Conservation (phyloP, 2,113 vertebrate genomes). For the Gasterosteus aculeatus region DNA sequence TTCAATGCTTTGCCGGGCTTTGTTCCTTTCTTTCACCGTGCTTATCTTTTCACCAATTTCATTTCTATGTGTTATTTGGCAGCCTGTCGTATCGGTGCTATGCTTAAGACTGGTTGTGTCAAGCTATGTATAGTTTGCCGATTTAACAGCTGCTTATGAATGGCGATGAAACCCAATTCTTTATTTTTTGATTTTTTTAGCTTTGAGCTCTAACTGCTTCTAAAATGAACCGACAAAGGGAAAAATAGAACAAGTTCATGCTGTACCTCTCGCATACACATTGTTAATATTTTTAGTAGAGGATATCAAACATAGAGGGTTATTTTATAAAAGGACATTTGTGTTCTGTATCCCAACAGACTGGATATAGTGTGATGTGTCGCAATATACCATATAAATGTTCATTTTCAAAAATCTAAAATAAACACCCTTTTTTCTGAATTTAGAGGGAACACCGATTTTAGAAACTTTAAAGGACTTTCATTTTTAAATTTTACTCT, state of each 20-base stretch:
- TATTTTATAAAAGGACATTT: not conserved
- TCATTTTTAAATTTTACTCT: not conserved
- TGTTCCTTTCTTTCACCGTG: constrained; percentile 12
- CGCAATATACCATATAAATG: not conserved
- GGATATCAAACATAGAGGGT: not conserved
- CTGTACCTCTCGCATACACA: not conserved
- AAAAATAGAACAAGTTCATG: not conserved
- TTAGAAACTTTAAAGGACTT: not conserved
- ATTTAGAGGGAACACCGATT: not conserved
- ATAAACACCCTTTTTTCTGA: not conserved
- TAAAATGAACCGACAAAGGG: not conserved
- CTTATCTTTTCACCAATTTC: not conserved
- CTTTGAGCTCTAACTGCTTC: not conserved
- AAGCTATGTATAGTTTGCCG: constrained; percentile 8
- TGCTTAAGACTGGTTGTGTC: not conserved
- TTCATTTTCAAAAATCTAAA: not conserved
- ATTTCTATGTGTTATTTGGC: constrained; percentile 8
- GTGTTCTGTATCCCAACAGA: not conserved
- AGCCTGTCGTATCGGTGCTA: not conserved
- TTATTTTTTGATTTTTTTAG: not conserved
- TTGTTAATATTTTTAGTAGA: not conserved
- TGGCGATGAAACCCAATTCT: not conserved
- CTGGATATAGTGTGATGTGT: not conserved
- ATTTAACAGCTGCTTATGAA: not conserved
- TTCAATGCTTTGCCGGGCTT: constrained; percentile 18